Conservation (phyloP, 2,888 invertebrate species). For the Troilus luridus region DNA sequence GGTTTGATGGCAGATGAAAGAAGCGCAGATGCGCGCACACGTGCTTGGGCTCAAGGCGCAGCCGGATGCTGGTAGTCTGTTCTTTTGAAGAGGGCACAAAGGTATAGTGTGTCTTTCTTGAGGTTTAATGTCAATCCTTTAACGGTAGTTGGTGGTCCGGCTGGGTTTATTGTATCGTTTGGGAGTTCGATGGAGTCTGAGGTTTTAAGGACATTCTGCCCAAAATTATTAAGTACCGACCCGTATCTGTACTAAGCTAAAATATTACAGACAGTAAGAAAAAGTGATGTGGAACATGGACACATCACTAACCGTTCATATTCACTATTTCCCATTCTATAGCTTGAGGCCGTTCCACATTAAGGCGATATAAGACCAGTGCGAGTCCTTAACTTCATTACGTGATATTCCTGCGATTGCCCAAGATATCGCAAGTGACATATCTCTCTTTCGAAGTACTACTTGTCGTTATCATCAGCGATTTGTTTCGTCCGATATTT, state of each 20-base stretch:
- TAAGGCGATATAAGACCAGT: no score
- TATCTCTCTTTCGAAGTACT: no score
- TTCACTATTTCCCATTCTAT: no score
- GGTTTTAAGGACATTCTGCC: background rate
- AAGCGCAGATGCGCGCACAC: slow-evolving; percentile 45
- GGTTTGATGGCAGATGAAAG: slow-evolving; percentile 24
- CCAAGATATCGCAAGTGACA: no score
- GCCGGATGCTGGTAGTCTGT: slow-evolving; percentile 47
- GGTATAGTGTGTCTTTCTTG: slow-evolving; percentile 35
- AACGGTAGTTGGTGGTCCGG: background rate
- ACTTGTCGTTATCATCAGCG: no score
- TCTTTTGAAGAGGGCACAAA: slow-evolving; percentile 17
- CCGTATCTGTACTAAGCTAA: background rate
- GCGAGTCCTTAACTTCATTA: no score
- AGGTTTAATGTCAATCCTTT: slow-evolving; percentile 31
- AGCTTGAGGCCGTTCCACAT: no score
- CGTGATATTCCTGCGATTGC: no score
- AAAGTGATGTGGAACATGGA: no score
- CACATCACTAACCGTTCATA: no score
- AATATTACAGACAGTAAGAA: background rate
- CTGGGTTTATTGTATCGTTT: background rate
- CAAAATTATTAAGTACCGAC: background rate
- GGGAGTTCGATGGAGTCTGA: background rate
- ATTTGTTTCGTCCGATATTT: no score
- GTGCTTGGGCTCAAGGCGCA: slow-evolving; percentile 37